Evolutionary conservation across 2,797 vertebrate genomes (phyloP).

Genomic region (Amblyopsis hoosieri): DNA sequence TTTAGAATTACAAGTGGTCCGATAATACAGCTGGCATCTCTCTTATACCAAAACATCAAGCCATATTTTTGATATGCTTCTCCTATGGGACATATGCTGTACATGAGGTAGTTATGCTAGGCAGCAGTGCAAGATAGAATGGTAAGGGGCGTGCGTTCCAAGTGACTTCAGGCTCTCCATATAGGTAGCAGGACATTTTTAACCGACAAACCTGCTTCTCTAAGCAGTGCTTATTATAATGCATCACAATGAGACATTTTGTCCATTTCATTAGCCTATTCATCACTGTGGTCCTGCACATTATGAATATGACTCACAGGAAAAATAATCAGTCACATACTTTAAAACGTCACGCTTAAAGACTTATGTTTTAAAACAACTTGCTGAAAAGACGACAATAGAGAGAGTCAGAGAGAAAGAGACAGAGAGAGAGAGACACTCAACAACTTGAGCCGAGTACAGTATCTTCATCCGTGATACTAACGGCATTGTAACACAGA

Average conservation of each 20-base stretch:
- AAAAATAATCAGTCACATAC: conserved; percentile 42
- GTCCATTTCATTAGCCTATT: conserved; percentile 37
- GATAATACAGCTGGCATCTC: too few species aligned
- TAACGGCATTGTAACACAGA: conserved; percentile 57
- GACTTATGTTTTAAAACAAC: conserved; percentile 50
- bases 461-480: conserved; percentile 53
- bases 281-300: too few species aligned
- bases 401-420: background rate
- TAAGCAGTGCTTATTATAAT: conserved; percentile 18
- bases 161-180: too few species aligned
- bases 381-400: conserved; percentile 23
- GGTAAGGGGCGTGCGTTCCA: too few species aligned
- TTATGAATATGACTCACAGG: background rate
- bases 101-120: too few species aligned
- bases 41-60: too few species aligned
- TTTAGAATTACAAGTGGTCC: too few species aligned
- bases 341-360: conserved; percentile 51
- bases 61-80: too few species aligned
- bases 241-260: conserved; percentile 55
- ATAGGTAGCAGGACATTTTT: conserved; percentile 37
- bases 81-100: too few species aligned
- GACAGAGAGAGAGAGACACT: conserved; percentile 10
- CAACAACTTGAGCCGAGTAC: conserved; percentile 25
- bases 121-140: too few species aligned
- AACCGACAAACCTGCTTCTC: conserved; percentile 47